phyloP scores from a whole-genome alignment of 2,113 vertebrate genomes.

The Cebus imitator region DNA sequence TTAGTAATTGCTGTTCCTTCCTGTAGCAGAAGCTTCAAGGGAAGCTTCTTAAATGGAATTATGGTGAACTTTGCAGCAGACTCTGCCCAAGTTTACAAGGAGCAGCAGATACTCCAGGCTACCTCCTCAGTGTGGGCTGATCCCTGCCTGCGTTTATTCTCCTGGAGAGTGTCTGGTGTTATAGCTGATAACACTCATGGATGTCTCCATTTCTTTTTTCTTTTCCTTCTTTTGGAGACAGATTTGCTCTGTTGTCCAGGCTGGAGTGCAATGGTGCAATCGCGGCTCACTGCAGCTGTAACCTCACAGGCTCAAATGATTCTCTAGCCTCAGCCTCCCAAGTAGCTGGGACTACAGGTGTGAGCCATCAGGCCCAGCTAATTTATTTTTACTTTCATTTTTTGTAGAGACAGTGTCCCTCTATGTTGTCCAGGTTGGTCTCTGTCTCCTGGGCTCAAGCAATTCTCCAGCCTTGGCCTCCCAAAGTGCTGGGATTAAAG shows the following conservation, averaged over 20 bases:
- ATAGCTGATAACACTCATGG: background rate
- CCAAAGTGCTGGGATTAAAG: no score
- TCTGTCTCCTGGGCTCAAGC: no score
- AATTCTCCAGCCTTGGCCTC: no score
- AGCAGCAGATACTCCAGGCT: background rate
- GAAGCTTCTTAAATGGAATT: background rate
- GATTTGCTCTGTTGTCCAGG: no score
- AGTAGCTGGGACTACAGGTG: no score
- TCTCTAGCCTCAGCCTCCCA: no score
- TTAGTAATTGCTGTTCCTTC: conserved; percentile 3
- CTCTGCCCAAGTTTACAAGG: no score
- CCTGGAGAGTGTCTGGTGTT: background rate
- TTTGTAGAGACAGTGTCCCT: background rate
- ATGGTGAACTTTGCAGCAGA: background rate
- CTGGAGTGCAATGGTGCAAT: no score
- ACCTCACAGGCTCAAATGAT: no score
- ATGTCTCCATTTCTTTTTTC: background rate
- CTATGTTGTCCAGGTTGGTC: no score
- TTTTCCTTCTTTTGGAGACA: background rate
- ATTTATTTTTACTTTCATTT: background rate
- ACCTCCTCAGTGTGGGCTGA: background rate
- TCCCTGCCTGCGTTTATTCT: background rate
- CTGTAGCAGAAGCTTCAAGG: background rate
- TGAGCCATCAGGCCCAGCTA: no score
- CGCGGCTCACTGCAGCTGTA: no score